Conservation (phyloP, 1,140 invertebrate genomes). For the Aricia agestis region DNA sequence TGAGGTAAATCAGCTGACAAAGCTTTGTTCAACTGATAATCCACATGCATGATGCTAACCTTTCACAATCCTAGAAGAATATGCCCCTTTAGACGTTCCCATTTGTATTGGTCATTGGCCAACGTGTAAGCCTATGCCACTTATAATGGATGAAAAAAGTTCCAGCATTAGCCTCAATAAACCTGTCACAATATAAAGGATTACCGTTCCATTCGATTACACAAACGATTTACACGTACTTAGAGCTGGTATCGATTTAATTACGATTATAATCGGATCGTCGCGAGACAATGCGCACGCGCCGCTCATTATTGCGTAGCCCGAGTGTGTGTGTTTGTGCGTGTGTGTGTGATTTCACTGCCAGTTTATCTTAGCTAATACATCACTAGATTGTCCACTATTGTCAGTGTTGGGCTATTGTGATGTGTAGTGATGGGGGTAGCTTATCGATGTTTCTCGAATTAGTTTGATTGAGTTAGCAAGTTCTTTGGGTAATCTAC, state of each 20-base stretch:
- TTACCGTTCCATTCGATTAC: slow-evolving; percentile 10
- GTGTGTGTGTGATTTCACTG: slow-evolving; percentile 42
- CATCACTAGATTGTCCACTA: slow-evolving; percentile 44
- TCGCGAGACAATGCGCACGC: slow-evolving; percentile 38
- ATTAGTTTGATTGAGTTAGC: background rate
- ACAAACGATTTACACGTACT: slow-evolving; percentile 19
- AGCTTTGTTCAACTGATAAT: no score
- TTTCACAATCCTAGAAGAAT: no score
- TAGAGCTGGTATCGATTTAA: slow-evolving; percentile 28
- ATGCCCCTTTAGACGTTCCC: no score
- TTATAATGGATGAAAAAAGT: slow-evolving; percentile 3
- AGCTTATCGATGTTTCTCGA: slow-evolving; percentile 16
- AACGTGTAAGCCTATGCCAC: background rate
- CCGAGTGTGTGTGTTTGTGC: background rate
- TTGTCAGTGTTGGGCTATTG: slow-evolving; percentile 44
- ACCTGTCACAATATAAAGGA: slow-evolving; percentile 12
- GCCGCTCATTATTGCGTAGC: slow-evolving; percentile 32
- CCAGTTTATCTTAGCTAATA: slow-evolving; percentile 43
- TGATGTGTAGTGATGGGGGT: slow-evolving; percentile 33
- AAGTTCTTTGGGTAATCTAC: background rate
- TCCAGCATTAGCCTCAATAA: slow-evolving; percentile 5
- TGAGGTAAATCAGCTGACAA: no score
- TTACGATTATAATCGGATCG: slow-evolving; percentile 42
- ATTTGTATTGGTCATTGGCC: no score
- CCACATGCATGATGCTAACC: no score